Percentiles rank a stretch among this genome's conserved stretches.
These are phyloP conservation scores for Panagrolaimus sp. DNA, from an alignment of 1,140 invertebrate species.

Conservation along the genomic window DNA sequence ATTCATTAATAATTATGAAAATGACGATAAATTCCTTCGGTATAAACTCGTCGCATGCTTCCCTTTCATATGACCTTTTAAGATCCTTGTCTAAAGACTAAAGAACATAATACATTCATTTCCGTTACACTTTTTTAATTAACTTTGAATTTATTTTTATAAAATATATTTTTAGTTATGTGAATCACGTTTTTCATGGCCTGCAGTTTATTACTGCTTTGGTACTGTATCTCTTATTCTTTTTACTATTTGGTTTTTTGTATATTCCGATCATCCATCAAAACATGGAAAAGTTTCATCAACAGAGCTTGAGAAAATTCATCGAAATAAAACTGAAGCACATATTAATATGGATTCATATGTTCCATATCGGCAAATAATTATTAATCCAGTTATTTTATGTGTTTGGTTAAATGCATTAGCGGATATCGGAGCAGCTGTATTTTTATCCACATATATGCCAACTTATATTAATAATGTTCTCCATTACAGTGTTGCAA, in stretches of 20 bases:
- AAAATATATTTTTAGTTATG: constrained; percentile 26
- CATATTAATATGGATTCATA: constrained; percentile 28
- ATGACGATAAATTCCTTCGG: too few species aligned
- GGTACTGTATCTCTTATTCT: constrained; percentile 15
- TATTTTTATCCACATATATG: constrained; percentile 38
- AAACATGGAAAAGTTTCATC: constrained; percentile 23
- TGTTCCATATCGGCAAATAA: constrained; percentile 27
- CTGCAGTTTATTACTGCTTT: constrained; percentile 31
- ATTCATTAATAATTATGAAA: too few species aligned
- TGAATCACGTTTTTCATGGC: constrained; percentile 32
- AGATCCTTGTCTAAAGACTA: too few species aligned
- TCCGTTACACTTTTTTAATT: too few species aligned
- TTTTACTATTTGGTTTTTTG: constrained; percentile 26
- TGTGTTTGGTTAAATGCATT: constrained; percentile 42
- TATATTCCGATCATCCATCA: constrained; percentile 38
- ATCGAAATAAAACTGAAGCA: constrained; percentile 24
- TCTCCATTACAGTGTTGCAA: constrained; percentile 19
- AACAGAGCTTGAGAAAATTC: constrained; percentile 24
- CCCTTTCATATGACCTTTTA: too few species aligned
- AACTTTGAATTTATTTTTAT: too few species aligned
- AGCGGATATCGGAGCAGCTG: constrained; percentile 35
- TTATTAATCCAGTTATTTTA: constrained; percentile 26
- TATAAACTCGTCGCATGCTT: too few species aligned
- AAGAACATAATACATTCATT: neutral
- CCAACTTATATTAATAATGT: constrained; percentile 43